Base-by-base conservation (phyloP, 2,888 invertebrate genomes). In the Nyleta sp. region DNA sequence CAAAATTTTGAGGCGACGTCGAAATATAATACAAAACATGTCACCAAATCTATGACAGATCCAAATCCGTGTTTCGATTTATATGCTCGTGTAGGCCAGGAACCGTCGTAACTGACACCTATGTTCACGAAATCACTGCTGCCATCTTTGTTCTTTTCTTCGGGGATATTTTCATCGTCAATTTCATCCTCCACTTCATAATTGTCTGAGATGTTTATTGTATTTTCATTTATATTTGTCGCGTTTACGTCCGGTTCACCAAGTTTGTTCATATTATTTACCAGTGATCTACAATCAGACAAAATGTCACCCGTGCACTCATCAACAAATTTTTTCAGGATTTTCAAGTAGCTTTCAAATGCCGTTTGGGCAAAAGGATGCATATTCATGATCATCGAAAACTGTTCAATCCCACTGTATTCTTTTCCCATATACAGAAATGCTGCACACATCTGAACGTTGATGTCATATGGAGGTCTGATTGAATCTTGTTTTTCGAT, bases 101-200 rank as follows among this genome's bases (percentile, higher is more conserved):
- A 70, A 22, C 78, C 80, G 67, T 82, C 81, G 65, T 65, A 80
- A 64, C 72, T 77, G 10, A 74, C 75, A 40, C 55, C 68, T 13
- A 76, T 22, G 46, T 79, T 38, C 31, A 71, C 11, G 17, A 2
- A 38, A 6, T 53, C 52, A 10, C 52, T 28, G 10, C 42, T n/a
- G 38, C 42, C 18, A 50, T 13, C 42, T 22, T 11, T 7, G 18
- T 17, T 33, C 20, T 11, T 11, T 48, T 62, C 62, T 62, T 46
- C 44, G n/a, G 15, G 28, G 28, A 28, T 44, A 46, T 60, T 33
- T 28, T 28, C 5, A 28, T 24, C 24, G 7, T 24, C 24, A 24
- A 7, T 5, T 3, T 7, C 24, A 24, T 28, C 28, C 40, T 40
- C 40, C 40, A 15, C 17, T 15, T 40, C 11, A 17, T 40, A 6